A percentile compares a stretch with the other conserved stretches of the same genome.
Conservation (phyloP, 2,797 vertebrate species). For the Alexandromys oeconomus region DNA sequence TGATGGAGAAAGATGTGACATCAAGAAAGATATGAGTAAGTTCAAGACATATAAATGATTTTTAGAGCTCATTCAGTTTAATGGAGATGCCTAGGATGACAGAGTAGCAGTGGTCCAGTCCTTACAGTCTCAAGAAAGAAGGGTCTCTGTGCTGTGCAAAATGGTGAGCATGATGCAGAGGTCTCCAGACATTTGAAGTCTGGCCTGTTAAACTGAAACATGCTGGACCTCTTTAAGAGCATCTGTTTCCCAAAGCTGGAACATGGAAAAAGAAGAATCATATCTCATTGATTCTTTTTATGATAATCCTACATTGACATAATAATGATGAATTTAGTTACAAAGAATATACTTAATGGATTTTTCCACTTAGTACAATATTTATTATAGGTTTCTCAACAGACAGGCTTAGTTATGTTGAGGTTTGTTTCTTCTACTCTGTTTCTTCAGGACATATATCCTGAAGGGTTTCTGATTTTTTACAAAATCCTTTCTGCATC, state of each 20-base stretch:
- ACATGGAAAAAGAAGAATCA: neutral
- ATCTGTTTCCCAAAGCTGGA: neutral
- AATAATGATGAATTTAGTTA: slow-evolving; percentile 2
- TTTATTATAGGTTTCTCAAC: neutral
- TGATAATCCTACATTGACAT: neutral
- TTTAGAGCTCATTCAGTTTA: neutral
- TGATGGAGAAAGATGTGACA: neutral
- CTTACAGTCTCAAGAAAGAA: neutral
- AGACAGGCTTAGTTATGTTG: neutral
- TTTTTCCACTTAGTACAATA: neutral
- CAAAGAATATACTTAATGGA: neutral
- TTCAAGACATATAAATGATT: neutral
- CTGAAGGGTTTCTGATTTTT: neutral
- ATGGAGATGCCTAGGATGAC: neutral
- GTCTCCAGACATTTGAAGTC: neutral
- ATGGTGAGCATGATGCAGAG: fast-evolving
- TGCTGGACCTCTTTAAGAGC: neutral
- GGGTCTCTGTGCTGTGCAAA: no score
- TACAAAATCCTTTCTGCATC: neutral
- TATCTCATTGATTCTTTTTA: neutral
- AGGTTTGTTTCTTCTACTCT: neutral
- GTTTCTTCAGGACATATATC: neutral
- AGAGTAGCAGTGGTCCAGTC: neutral
- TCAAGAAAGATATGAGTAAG: neutral
- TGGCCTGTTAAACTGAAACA: neutral